These are phyloP conservation scores for Oophaga pumilio DNA, from an alignment of 2,113 vertebrate species.

Conservation along the genomic window DNA sequence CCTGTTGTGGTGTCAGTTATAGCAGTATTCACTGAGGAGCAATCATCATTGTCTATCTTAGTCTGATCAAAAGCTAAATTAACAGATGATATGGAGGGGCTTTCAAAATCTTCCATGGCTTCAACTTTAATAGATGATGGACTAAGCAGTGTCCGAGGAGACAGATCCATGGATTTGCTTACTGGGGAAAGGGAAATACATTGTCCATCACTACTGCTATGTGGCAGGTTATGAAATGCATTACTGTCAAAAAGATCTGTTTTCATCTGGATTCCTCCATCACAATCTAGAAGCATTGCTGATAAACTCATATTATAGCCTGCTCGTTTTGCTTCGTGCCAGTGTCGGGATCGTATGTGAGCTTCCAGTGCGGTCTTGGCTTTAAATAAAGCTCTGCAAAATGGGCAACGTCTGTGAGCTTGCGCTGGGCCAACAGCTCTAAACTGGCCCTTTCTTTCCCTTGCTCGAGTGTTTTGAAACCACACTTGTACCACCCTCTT, in stretches of 20 bases:
- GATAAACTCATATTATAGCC: constrained; percentile 92
- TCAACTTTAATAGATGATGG: constrained; percentile 98
- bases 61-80: constrained; percentile 92
- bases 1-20: constrained; percentile 98
- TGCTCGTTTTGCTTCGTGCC: constrained; percentile 97
- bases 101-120: constrained; percentile 96
- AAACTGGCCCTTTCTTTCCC: constrained; percentile 97
- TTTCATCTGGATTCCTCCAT: constrained; percentile 87
- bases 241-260: constrained; percentile 88
- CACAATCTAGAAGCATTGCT: constrained; percentile 89
- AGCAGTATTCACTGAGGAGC: constrained; percentile 97
- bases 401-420: constrained; percentile 94
- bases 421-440: constrained; percentile 95
- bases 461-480: constrained; percentile 97
- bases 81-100: constrained; percentile 90
- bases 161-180: constrained; percentile 92
- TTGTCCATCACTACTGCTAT: constrained; percentile 84
- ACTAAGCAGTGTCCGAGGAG: constrained; percentile 89
- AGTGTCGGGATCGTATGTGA: constrained; percentile 96
- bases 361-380: constrained; percentile 97
- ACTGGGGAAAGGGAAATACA: constrained; percentile 90
- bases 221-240: constrained; percentile 82
- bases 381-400: constrained; percentile 96
- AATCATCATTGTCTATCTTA: constrained; percentile 98
- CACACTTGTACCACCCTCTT: constrained; percentile 99